A percentile compares a stretch with the other conserved stretches of the same genome.
Evolutionary conservation across 2,888 invertebrate genomes (phyloP).

Genomic region (Ormia ochracea): DNA sequence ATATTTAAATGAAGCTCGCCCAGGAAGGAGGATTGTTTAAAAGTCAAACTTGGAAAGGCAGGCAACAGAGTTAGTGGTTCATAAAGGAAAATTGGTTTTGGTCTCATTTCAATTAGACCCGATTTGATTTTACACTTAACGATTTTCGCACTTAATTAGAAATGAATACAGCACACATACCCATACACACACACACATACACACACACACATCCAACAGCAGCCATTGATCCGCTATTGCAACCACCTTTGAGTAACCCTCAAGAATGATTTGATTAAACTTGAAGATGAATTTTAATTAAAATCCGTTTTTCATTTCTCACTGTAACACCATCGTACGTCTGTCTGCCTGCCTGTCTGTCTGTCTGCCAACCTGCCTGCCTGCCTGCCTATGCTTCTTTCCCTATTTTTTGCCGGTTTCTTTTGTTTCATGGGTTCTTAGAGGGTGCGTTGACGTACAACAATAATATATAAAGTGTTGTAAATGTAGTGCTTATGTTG

Average conservation of each 20-base stretch:
- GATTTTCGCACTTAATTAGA: slow-evolving; percentile 77
- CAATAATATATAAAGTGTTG: slow-evolving; percentile 7
- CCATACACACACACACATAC: background rate
- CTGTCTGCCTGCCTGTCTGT: background rate
- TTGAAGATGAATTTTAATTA: slow-evolving; percentile 77
- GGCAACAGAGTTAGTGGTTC: background rate
- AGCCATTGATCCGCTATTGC: background rate
- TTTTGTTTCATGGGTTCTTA: background rate
- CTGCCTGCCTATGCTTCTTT: slow-evolving; percentile 12
- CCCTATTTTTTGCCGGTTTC: background rate
- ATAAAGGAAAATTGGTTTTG: slow-evolving; percentile 16
- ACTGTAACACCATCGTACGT: slow-evolving; percentile 30
- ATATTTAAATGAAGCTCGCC: background rate
- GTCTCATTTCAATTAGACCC: slow-evolving; percentile 64
- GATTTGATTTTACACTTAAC: slow-evolving; percentile 77
- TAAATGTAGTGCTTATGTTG: slow-evolving; percentile 13
- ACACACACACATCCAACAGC: background rate
- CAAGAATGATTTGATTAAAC: slow-evolving; percentile 76
- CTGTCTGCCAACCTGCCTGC: background rate
- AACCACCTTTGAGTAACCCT: slow-evolving; percentile 27
- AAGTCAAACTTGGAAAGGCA: background rate
- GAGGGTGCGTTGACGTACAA: slow-evolving; percentile 41
- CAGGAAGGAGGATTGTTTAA: background rate
- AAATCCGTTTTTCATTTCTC: slow-evolving; percentile 69
- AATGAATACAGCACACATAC: slow-evolving; percentile 62